Conservation (phyloP, 2,113 vertebrate genomes). For the Bothrops jararaca region DNA sequence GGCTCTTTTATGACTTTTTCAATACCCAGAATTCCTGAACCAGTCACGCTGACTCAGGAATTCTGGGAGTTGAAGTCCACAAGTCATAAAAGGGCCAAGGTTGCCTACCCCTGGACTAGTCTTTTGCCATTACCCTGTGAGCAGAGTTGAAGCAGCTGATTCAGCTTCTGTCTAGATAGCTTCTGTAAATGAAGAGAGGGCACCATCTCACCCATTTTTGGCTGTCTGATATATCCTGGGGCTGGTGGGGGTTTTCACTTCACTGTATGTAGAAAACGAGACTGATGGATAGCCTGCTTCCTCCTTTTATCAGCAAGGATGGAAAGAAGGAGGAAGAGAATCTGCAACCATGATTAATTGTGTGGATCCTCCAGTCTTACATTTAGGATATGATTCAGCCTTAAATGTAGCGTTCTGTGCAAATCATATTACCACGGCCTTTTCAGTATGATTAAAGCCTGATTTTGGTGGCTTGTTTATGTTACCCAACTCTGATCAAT, state of each 20-base stretch:
- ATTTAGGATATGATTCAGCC: background rate
- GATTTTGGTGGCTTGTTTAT: background rate
- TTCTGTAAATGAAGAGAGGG: background rate
- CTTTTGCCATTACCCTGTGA: background rate
- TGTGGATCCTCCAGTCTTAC: background rate
- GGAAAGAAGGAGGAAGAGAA: background rate
- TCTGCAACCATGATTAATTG: background rate
- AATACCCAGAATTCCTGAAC: too few relatives aligned
- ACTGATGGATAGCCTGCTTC: background rate
- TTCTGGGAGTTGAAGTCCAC: too few relatives aligned
- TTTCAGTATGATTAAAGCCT: background rate
- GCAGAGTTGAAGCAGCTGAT: background rate
- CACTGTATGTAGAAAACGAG: background rate
- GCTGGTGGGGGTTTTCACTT: background rate
- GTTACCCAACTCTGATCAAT: background rate
- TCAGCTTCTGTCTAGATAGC: background rate
- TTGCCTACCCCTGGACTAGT: too few relatives aligned
- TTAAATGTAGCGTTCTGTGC: background rate
- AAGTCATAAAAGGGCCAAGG: too few relatives aligned
- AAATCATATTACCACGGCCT: background rate
- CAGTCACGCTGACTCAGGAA: too few relatives aligned
- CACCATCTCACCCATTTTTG: background rate
- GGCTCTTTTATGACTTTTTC: too few relatives aligned
- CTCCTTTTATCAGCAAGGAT: background rate
- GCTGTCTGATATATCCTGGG: background rate